These are phyloP conservation scores for Minunthozetes semirufus DNA, from an alignment of 2,888 invertebrate species.

Conservation along the genomic window DNA sequence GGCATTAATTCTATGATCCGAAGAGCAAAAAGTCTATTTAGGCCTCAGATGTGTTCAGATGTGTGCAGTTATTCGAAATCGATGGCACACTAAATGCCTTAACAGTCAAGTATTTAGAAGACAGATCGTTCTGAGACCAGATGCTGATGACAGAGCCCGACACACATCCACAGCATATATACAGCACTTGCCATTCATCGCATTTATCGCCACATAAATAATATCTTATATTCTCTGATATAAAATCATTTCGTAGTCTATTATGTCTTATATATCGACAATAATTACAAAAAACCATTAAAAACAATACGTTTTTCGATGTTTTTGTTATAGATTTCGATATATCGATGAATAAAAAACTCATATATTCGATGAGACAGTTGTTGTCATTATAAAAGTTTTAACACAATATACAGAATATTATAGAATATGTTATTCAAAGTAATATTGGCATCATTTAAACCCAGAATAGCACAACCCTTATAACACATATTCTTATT, in stretches of 20 bases:
- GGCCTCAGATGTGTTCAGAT: not conserved
- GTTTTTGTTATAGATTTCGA: not conserved
- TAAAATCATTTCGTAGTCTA: not conserved
- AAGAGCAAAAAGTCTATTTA: constrained; percentile 4
- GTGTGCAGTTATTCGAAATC: constrained; percentile 15
- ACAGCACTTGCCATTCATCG: constrained; percentile 10
- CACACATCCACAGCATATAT: not conserved
- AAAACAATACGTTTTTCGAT: not conserved
- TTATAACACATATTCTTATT: not conserved
- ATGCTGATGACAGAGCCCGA: constrained; percentile 2
- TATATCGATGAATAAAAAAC: not conserved
- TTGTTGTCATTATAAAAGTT: not conserved
- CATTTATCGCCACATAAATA: not conserved
- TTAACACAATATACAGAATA: too few species aligned
- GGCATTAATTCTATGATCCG: not conserved
- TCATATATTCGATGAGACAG: not conserved
- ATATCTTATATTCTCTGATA: not conserved
- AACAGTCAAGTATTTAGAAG: constrained; percentile 22
- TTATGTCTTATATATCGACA: not conserved
- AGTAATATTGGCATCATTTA: not conserved
- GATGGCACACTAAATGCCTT: constrained; percentile 16
- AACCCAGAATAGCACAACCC: not conserved
- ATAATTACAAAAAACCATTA: not conserved
- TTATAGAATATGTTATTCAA: not conserved
- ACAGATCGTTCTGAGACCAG: constrained; percentile 13